Conservation (phyloP, 2,888 invertebrate species). For the Epistrophe eligans region DNA sequence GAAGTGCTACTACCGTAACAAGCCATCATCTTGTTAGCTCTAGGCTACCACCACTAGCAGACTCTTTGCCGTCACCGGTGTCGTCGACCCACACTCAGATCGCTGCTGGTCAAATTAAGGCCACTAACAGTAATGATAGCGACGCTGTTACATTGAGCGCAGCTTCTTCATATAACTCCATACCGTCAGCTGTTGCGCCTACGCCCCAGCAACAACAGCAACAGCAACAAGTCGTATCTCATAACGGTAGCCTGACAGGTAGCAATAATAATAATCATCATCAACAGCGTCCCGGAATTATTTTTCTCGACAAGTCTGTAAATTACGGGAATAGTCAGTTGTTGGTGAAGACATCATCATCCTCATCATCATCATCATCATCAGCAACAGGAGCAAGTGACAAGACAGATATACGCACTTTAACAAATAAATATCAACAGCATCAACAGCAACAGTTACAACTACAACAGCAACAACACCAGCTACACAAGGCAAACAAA, state of each 20-base stretch:
- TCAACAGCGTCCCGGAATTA: constrained; percentile 71
- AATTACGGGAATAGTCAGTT: constrained; percentile 65
- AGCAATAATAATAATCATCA: constrained; percentile 53
- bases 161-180: constrained; percentile 61
- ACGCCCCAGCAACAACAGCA: constrained; percentile 54
- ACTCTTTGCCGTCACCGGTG: constrained; percentile 49
- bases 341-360: constrained; percentile 59
- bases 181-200: constrained; percentile 48
- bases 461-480: constrained; percentile 67
- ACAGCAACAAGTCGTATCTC: constrained; percentile 59
- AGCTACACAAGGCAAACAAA: constrained; percentile 77
- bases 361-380: constrained; percentile 21
- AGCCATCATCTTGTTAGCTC: constrained; percentile 44
- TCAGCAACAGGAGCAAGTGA: constrained; percentile 41
- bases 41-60: constrained; percentile 33
- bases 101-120: constrained; percentile 59
- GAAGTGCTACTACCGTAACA: constrained; percentile 46
- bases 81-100: constrained; percentile 53
- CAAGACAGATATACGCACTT: constrained; percentile 54
- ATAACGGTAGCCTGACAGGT: constrained; percentile 60
- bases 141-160: constrained; percentile 57
- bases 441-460: constrained; percentile 69
- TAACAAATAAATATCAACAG: constrained; percentile 77
- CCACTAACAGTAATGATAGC: constrained; percentile 59
- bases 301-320: constrained; percentile 66